Base-by-base conservation (phyloP, 2,888 invertebrate genomes). In the Drosophila cracens region DNA sequence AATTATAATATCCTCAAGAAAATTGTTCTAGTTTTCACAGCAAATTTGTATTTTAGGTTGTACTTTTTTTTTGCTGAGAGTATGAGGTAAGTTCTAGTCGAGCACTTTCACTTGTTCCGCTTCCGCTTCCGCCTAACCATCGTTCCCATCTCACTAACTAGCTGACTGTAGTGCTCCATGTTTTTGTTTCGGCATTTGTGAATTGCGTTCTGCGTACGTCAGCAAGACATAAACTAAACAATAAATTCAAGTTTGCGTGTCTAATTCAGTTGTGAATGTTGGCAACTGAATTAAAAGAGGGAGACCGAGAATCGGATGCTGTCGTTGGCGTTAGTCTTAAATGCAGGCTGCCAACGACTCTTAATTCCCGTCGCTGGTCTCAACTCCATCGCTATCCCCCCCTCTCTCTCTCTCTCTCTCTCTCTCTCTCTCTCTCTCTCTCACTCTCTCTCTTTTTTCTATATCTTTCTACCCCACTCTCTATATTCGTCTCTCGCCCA, bases 171-270 rank as follows among this genome's bases (percentile, higher is more conserved):
- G 29, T 40, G 31, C 1, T n/a, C 18, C 31, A 38, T 56, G 38
- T 27, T 29, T 56, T 29, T 40, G 18, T 58, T 48, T 52, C 18
- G 38, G 25, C 33, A 53, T 54, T 36, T 25, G 25, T 25, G 25
- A 34, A 53, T 18, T 54, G 54, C 54, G 36, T 36, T 34, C 43
- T 49, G 48, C 64, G 62, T 69, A 76, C 70, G 69, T 79, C 66
- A 63, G 68, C 71, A 51, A 62, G 80, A 64, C 76, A 82, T 82
- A 75, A 80, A 82, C 83, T 64, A 53, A 69, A 76, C 81, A 80
- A 80, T 80, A 80, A 80, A 80, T 72, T 83, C 67, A 80, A 80
- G 81, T 80, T 80, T 76, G 76, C 76, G 80, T 76, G 65, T 82
- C 80, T 80, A 80, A 80, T 80, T 80, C 72, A 80, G 79, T 74